phyloP scores from a whole-genome alignment of 30 jellyfish, hydroid and myxozoan species.

The Cassiopea xamachana region DNA sequence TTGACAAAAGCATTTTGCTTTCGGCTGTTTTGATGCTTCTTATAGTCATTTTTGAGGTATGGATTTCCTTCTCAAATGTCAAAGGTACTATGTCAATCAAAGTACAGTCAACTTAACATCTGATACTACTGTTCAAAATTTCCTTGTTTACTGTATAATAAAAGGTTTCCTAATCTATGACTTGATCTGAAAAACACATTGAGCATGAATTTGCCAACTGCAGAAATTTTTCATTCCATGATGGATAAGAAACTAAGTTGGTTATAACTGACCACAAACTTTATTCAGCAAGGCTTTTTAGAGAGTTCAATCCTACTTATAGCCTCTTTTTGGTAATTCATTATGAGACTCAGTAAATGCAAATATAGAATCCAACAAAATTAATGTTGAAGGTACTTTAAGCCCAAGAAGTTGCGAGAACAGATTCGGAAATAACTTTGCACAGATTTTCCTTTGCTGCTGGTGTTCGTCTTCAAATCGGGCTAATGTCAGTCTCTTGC shows the following conservation, averaged over 20 bases:
- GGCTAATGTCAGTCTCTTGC: constrained; percentile 24
- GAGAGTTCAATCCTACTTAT: neutral
- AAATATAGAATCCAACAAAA: neutral
- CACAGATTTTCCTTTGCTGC: constrained; percentile 12
- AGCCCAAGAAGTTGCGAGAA: neutral
- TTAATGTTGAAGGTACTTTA: neutral
- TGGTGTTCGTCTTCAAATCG: constrained; percentile 34
- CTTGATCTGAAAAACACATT: constrained; percentile 19
- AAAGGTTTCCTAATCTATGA: constrained; percentile 30
- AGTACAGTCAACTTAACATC: neutral
- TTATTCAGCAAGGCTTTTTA: constrained; percentile 16
- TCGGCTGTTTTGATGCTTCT: constrained; percentile 6
- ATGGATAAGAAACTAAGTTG: constrained; percentile 33
- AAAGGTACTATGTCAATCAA: neutral
- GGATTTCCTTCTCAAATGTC: constrained; percentile 22
- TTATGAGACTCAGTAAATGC: neutral
- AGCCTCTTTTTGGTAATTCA: constrained; percentile 16
- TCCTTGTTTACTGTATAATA: constrained; percentile 21
- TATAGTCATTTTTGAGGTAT: neutral
- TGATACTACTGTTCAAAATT: neutral
- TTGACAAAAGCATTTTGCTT: neutral
- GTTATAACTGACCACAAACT: constrained; percentile 20
- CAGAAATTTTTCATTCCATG: constrained; percentile 1
- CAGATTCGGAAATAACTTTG: neutral
- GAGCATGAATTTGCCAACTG: constrained; percentile 35